Evolutionary conservation across 2,797 vertebrate genomes (phyloP).

Genomic region (Falco biarmicus): DNA sequence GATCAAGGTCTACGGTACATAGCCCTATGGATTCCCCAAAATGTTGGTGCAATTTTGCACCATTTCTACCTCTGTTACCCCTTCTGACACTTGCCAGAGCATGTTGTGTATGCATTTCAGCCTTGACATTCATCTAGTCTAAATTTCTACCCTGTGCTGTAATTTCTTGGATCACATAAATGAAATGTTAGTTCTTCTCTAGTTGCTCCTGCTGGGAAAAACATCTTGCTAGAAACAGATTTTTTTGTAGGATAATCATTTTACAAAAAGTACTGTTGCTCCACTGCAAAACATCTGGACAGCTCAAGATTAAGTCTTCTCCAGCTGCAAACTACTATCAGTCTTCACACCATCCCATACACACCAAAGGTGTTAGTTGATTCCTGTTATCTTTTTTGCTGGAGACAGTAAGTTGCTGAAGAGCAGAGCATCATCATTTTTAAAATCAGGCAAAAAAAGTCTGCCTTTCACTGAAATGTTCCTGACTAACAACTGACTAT

Average conservation of each 20-base stretch:
- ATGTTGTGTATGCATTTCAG: neutral
- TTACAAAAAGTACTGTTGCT: neutral
- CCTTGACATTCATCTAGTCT: neutral
- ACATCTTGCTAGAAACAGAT: neutral
- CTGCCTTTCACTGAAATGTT: neutral
- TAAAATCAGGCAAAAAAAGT: neutral
- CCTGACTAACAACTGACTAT: neutral
- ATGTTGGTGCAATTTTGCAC: neutral
- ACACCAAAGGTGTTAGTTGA: neutral
- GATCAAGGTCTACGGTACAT: fast-evolving
- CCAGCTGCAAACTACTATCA: neutral
- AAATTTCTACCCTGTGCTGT: conserved; percentile 16
- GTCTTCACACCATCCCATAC: neutral
- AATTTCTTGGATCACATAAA: conserved; percentile 27
- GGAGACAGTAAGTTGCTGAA: neutral
- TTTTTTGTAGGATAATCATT: neutral
- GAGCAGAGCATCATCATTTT: neutral
- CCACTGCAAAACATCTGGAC: neutral
- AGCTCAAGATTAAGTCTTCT: neutral
- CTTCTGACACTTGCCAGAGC: neutral
- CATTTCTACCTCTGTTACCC: neutral
- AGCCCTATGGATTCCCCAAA: neutral
- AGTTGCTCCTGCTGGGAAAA: neutral
- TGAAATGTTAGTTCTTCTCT: neutral
- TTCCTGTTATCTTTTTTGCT: neutral